These are phyloP conservation scores for Pao palembangensis DNA, from an alignment of 2,113 vertebrate genomes.

Conservation along the genomic window DNA sequence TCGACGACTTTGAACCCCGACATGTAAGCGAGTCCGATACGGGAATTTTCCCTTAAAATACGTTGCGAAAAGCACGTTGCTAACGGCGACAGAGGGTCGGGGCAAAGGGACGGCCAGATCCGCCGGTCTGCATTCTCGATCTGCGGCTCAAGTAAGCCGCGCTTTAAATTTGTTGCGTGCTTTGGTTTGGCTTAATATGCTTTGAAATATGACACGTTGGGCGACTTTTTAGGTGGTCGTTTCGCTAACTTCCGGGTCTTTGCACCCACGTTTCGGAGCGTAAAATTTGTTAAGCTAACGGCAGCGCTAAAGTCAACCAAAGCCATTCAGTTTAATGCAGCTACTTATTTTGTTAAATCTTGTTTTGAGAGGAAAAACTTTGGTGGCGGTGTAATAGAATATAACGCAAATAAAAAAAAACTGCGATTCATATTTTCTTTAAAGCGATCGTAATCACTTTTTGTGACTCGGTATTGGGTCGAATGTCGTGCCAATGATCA, in stretches of 20 bases:
- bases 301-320: not conserved
- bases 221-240: not conserved
- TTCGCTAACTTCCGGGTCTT: too few species aligned
- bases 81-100: not conserved
- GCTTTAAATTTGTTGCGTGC: not conserved
- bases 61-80: not conserved
- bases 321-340: too few species aligned
- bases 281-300: constrained; percentile 28
- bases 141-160: constrained; percentile 27
- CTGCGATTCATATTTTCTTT: too few species aligned
- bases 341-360: too few species aligned
- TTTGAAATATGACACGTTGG: not conserved
- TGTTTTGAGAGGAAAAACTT: too few species aligned
- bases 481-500: too few species aligned
- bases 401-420: too few species aligned
- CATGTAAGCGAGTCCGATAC: too few species aligned
- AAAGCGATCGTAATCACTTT: too few species aligned
- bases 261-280: not conserved
- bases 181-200: not conserved
- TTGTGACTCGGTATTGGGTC: too few species aligned
- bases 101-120: not conserved
- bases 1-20: not conserved
- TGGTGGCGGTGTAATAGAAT: too few species aligned
- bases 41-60: not conserved
- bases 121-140: not conserved